Percentiles rank a stretch among this genome's conserved stretches.
Evolutionary conservation across 2,113 vertebrate genomes (phyloP).

Genomic region (Zeus faber): DNA sequence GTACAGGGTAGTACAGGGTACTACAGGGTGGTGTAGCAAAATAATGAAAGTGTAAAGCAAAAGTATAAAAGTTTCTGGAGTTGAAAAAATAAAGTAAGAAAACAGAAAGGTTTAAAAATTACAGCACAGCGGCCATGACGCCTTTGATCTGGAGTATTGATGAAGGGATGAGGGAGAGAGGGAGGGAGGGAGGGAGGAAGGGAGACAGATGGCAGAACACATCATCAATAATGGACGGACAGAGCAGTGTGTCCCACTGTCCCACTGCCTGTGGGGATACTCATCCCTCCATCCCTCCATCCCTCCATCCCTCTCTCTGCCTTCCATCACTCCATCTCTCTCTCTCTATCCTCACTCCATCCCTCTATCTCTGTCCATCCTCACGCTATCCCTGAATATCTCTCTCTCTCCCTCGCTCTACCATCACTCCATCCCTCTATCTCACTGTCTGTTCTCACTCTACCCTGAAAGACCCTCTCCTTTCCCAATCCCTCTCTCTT

Average conservation of each 20-base stretch:
- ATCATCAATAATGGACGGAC: constrained; percentile 64
- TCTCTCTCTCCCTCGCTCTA: neutral
- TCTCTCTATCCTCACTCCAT: neutral
- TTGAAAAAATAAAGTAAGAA: no score
- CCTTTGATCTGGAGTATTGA: no score
- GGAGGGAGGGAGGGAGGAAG: constrained; percentile 14
- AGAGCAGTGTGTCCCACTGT: constrained; percentile 12
- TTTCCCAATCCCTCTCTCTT: neutral
- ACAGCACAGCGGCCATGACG: no score
- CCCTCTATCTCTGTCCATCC: no score
- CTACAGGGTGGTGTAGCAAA: no score
- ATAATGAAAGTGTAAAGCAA: no score
- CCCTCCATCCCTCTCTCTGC: neutral
- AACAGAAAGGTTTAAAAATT: no score
- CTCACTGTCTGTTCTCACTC: neutral
- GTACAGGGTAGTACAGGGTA: no score
- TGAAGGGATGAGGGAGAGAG: neutral
- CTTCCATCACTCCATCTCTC: neutral
- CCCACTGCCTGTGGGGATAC: neutral
- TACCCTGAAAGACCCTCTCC: no score
- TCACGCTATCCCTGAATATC: neutral
- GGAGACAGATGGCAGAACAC: constrained; percentile 63
- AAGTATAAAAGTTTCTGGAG: no score
- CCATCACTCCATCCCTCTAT: neutral
- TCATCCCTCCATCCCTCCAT: neutral